Percentiles rank a stretch among this genome's conserved stretches.
Conservation (phyloP, 2,797 vertebrate genomes). For the Acanthis flammea region DNA sequence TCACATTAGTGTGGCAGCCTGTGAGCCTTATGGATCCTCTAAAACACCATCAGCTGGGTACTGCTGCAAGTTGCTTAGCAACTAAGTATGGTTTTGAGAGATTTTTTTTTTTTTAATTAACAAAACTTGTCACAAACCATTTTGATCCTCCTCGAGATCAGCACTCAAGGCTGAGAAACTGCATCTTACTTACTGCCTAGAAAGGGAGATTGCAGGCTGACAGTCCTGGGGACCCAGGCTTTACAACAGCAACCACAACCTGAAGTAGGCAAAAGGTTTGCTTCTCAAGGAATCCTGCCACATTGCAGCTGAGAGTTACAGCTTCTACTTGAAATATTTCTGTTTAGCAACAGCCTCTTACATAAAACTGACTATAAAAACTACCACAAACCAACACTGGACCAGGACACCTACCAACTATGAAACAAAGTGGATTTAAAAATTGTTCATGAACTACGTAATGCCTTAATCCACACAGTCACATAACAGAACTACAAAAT, state of each 20-base stretch:
- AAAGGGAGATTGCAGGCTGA: not conserved
- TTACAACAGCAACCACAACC: not conserved
- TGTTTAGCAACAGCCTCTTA: not conserved
- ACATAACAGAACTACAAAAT: not conserved
- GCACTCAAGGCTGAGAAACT: not conserved
- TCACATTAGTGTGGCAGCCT: not conserved
- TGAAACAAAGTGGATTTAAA: not conserved
- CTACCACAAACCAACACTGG: not conserved
- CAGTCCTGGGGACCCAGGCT: not conserved
- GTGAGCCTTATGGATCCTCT: not conserved
- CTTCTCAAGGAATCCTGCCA: not conserved
- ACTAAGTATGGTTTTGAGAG: not conserved
- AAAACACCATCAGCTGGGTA: not conserved
- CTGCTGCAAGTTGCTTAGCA: constrained; percentile 29
- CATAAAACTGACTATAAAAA: not conserved
- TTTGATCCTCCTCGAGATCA: not conserved
- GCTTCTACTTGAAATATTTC: not conserved
- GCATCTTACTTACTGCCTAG: not conserved
- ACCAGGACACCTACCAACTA: not conserved
- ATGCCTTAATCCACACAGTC: not conserved
- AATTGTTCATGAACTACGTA: not conserved
- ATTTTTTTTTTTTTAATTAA: not conserved
- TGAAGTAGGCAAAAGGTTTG: not conserved
- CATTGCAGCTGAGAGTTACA: not conserved
- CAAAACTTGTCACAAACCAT: not conserved